These are phyloP conservation scores for Caenorhabditis auriculariae DNA, from an alignment of 2,888 invertebrate species.

Conservation along the genomic window DNA sequence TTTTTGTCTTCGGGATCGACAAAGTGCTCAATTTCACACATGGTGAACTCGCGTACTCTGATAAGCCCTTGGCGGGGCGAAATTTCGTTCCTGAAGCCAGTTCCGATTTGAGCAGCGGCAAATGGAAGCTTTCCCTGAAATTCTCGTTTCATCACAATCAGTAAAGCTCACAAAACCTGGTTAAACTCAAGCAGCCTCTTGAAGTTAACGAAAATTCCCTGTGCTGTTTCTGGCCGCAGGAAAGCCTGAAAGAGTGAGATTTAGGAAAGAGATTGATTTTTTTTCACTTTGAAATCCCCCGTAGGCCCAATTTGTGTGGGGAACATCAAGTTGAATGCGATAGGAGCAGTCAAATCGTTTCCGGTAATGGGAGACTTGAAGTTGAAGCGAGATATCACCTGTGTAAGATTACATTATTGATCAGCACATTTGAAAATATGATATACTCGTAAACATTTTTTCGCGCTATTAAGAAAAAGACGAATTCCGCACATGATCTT, in stretches of 20 bases:
- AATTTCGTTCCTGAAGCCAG: constrained; percentile 97
- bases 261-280: neutral
- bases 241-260: constrained; percentile 67
- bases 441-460: no score
- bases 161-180: constrained; percentile 70
- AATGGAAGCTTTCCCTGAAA: constrained; percentile 73
- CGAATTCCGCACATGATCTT: no score
- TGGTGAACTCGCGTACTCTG: constrained; percentile 81
- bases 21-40: constrained; percentile 98
- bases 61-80: constrained; percentile 77
- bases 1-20: constrained; percentile 86
- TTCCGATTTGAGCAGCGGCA: constrained; percentile 97
- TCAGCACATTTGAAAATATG: no score
- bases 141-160: neutral
- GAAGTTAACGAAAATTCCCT: constrained; percentile 99
- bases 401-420: neutral
- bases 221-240: constrained; percentile 95
- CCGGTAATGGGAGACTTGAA: constrained; percentile 94
- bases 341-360: constrained; percentile 88
- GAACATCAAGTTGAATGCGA: constrained; percentile 99
- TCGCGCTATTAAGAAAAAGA: no score
- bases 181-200: constrained; percentile 95
- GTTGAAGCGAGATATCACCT: constrained; percentile 78
- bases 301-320: constrained; percentile 95
- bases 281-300: constrained; percentile 76